phyloP scores from a whole-genome alignment of 2,888 invertebrate genomes.

The Uropetala carovei region DNA sequence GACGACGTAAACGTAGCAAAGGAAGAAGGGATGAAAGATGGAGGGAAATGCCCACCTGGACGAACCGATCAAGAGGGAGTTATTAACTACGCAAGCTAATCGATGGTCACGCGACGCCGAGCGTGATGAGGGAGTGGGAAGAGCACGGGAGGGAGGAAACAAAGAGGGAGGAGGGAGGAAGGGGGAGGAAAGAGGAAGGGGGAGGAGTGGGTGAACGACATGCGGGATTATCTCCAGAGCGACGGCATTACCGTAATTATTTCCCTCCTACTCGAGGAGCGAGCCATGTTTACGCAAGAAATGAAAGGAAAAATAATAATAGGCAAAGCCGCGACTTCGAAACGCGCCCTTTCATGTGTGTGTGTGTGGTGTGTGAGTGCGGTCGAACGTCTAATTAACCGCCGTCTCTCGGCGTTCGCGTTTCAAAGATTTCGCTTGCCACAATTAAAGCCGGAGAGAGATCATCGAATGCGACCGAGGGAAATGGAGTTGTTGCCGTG shows the following conservation, averaged over 20 bases:
- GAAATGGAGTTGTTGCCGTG: neutral
- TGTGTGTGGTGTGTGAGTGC: neutral
- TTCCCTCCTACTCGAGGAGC: neutral
- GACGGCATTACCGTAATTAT: neutral
- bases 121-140: too few relatives aligned
- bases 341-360: too few relatives aligned
- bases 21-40: too few relatives aligned
- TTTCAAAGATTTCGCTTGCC: neutral
- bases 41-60: too few relatives aligned
- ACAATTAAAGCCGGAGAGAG: neutral
- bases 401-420: too few relatives aligned
- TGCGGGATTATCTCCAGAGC: neutral
- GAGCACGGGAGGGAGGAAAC: neutral
- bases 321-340: too few relatives aligned
- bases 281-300: neutral
- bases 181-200: neutral
- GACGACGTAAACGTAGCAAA: too few relatives aligned
- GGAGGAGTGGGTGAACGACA: neutral
- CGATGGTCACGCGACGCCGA: too few relatives aligned
- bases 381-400: conserved; percentile 2
- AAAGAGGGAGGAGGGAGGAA: neutral
- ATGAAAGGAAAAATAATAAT: neutral
- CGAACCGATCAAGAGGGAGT: too few relatives aligned
- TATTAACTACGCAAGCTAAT: too few relatives aligned
- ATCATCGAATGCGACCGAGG: neutral